These are phyloP conservation scores for Trichoplusia ni DNA, from an alignment of 1,140 invertebrate species.

Conservation along the genomic window DNA sequence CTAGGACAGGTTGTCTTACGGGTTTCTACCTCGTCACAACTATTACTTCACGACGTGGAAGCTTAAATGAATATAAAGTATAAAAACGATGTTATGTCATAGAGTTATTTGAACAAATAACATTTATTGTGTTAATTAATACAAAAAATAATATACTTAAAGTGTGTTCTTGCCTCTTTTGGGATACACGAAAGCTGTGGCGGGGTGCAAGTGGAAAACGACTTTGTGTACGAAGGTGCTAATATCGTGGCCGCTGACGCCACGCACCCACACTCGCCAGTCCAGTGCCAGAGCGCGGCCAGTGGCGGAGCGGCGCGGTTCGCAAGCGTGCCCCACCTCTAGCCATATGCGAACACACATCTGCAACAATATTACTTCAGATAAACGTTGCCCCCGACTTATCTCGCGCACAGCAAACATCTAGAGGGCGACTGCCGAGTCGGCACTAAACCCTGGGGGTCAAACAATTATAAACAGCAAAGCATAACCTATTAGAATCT, in stretches of 20 bases:
- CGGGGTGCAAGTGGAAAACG: slow-evolving; percentile 67
- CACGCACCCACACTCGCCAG: slow-evolving; percentile 74
- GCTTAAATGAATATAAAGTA: too few relatives aligned
- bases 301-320: slow-evolving; percentile 58
- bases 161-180: slow-evolving; percentile 57
- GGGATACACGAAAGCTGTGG: slow-evolving; percentile 70
- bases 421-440: too few relatives aligned
- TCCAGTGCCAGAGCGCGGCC: slow-evolving; percentile 67
- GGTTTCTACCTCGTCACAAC: too few relatives aligned
- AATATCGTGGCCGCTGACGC: slow-evolving; percentile 62
- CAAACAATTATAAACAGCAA: too few relatives aligned
- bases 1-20: too few relatives aligned
- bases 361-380: slow-evolving; percentile 41
- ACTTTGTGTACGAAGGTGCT: slow-evolving; percentile 75
- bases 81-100: too few relatives aligned
- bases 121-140: too few relatives aligned
- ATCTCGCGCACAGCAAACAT: background rate
- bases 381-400: background rate
- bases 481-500: too few relatives aligned
- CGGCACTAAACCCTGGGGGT: too few relatives aligned
- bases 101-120: too few relatives aligned
- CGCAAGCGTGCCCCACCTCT: slow-evolving; percentile 72
- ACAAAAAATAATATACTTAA: background rate
- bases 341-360: slow-evolving; percentile 78
- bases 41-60: too few relatives aligned